Conservation (phyloP, 2,113 vertebrate species). For the Microtus richardsoni region DNA sequence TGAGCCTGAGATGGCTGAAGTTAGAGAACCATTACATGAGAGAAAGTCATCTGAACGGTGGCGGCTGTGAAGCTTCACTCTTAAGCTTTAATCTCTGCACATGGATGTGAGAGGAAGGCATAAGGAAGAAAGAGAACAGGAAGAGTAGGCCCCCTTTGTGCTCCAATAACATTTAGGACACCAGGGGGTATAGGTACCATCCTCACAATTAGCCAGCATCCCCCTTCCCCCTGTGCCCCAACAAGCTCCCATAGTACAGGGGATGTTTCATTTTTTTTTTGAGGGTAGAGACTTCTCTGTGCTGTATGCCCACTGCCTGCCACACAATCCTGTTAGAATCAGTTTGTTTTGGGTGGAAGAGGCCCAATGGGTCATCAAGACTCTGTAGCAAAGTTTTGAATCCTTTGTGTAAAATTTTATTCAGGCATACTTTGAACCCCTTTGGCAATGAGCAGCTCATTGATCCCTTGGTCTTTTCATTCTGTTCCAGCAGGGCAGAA, state of each 20-base stretch:
- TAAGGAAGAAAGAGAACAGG: background rate
- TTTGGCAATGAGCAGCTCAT: background rate
- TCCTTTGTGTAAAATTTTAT: background rate
- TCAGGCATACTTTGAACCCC: constrained; percentile 1
- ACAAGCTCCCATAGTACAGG: background rate
- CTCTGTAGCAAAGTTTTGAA: background rate
- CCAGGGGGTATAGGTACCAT: background rate
- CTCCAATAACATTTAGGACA: background rate
- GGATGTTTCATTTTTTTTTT: background rate
- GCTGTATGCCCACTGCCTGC: background rate
- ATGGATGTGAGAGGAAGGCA: background rate
- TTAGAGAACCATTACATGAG: background rate
- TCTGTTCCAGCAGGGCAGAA: background rate
- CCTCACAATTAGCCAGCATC: background rate
- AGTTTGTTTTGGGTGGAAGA: background rate
- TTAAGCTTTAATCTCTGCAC: background rate
- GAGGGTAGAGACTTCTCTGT: background rate
- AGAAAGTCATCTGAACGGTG: background rate
- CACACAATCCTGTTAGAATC: background rate
- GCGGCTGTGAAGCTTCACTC: background rate
- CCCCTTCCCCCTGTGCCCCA: background rate
- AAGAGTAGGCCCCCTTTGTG: background rate
- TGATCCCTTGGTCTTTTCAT: background rate
- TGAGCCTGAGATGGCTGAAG: background rate
- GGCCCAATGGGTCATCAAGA: background rate